Percentiles rank a stretch among this genome's conserved stretches.
These are phyloP conservation scores for Drosophila longiperda DNA, from an alignment of 2,888 invertebrate species.

Conservation along the genomic window DNA sequence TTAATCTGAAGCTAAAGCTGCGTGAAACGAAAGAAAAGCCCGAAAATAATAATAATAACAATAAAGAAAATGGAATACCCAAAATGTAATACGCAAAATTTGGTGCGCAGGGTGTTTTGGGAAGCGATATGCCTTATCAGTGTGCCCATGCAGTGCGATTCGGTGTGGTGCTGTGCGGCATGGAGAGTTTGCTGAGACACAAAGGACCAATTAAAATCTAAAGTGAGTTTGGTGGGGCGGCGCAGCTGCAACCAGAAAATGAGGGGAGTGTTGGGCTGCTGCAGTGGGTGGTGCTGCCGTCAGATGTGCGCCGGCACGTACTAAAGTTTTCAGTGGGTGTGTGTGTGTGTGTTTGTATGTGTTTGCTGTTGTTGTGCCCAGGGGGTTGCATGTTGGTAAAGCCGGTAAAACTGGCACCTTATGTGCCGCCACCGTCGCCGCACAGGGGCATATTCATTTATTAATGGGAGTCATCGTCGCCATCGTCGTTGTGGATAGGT, in stretches of 20 bases:
- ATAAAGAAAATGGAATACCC: conserved; percentile 57
- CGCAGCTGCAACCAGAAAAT: conserved; percentile 46
- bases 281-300: conserved; percentile 28
- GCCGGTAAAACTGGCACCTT: conserved; percentile 69
- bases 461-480: conserved; percentile 62
- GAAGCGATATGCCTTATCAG: conserved; percentile 75
- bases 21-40: conserved; percentile 80
- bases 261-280: not conserved
- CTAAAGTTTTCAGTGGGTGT: conserved; percentile 39
- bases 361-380: conserved; percentile 35
- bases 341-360: conserved; percentile 3
- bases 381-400: conserved; percentile 56
- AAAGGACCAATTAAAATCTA: conserved; percentile 82
- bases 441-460: conserved; percentile 74
- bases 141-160: conserved; percentile 17
- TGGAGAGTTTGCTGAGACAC: conserved; percentile 61
- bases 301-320: conserved; percentile 62
- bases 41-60: conserved; percentile 77
- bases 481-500: conserved; percentile 22
- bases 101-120: conserved; percentile 45
- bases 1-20: conserved; percentile 79
- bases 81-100: conserved; percentile 24
- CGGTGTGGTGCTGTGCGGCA: conserved; percentile 9
- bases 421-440: conserved; percentile 42
- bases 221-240: conserved; percentile 53